Evolutionary conservation across 2,888 invertebrate species (phyloP), one percentile per base, ranked within the genome.

Genomic region (Thera britannica): DNA sequence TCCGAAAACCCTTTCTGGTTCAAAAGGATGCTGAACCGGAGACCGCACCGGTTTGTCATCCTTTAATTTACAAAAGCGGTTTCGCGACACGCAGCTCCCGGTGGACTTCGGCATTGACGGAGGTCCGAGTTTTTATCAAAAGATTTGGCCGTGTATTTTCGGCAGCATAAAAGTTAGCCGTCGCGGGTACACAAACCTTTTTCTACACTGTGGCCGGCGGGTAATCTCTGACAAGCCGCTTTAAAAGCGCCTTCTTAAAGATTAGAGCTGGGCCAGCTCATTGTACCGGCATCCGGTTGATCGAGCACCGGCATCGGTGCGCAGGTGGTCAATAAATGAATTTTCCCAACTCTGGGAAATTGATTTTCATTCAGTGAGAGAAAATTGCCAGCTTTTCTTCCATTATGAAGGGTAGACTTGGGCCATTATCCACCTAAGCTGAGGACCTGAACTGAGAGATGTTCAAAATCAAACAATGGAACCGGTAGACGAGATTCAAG

Each of bases 241-340:
- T 84, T 81, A 78, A 82, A 85, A 79, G 79, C 79, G 72, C 77
- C 77, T 79, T 81, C 80, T 78, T 79, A 75, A 75, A 84, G 86
- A 86, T 87, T 83, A 83, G 77, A 81, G 76, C 75, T 77, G 69
- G 72, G 79, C 71, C 52, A 72, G 66, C 70, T 83, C 72, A 83
- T 87, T 87, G 87, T 86, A 77, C 76, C 75, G 81, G 78, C 68
- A 77, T 75, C 72, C 80, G 81, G 74, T 80, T 85, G 85, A 87
- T 87, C 82, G 88, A 84, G 80, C 79, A 81, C 79, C 78, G 77
- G 73, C 71, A 81, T 78, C 78, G 78, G 75, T 71, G 78, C 81
- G 79, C 87, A 88, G 88, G 88, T 88, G 88, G 84, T 83, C 85
- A 81, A 84, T 84, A 84, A 84, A 85, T 83, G 83, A 85, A 84